Evolutionary conservation across 2,113 vertebrate species (phyloP).

Genomic region (human (Homo sapiens)): DNA sequence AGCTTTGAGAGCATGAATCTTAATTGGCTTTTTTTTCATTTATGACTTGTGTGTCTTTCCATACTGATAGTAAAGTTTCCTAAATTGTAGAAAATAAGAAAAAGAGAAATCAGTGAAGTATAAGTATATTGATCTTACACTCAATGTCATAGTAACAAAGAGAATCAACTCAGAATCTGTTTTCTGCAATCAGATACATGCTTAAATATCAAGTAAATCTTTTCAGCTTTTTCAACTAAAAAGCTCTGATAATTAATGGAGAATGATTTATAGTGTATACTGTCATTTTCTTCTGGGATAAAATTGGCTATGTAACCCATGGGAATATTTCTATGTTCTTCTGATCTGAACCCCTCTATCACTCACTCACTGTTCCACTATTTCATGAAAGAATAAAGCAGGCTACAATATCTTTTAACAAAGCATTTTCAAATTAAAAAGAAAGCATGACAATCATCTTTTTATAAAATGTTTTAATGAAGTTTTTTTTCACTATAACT

Average conservation of each 20-base stretch:
- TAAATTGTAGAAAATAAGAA: not conserved
- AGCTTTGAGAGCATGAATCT: not conserved
- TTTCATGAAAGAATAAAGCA: slow-evolving; percentile 23
- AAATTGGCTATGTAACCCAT: slow-evolving; percentile 33
- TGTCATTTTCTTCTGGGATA: slow-evolving; percentile 36
- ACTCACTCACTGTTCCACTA: accelerated
- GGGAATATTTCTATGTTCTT: not conserved
- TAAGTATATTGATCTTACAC: not conserved
- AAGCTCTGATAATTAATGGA: not conserved
- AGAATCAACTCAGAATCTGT: not conserved
- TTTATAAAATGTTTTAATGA: slow-evolving; percentile 19
- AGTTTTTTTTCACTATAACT: slow-evolving; percentile 24
- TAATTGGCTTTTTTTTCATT: not conserved
- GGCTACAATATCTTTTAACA: not conserved
- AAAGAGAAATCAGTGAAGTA: not conserved
- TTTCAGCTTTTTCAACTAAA: not conserved
- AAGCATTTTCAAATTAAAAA: slow-evolving; percentile 45
- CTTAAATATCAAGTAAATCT: not conserved
- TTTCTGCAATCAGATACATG: not conserved
- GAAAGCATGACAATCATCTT: not conserved
- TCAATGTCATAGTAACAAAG: not conserved
- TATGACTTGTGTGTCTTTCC: not conserved
- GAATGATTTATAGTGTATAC: not conserved
- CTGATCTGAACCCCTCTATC: not conserved
- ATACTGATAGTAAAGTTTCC: not conserved